Conservation (phyloP, 2,888 invertebrate species). For the Loripinus fragilis region DNA sequence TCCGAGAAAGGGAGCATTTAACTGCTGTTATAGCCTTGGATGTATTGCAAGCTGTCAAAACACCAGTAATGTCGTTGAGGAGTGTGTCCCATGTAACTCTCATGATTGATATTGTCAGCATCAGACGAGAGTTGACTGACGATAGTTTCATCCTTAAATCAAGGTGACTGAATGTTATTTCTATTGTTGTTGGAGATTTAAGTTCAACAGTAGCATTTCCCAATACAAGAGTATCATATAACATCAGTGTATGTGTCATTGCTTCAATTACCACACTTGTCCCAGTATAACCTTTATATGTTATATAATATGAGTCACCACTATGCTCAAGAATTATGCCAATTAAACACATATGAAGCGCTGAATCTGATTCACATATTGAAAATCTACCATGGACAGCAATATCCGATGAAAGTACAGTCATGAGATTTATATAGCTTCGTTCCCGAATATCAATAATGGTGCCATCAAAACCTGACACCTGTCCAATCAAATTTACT, state of each 20-base stretch:
- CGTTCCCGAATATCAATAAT: constrained; percentile 53
- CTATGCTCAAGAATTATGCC: constrained; percentile 46
- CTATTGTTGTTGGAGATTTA: constrained; percentile 49
- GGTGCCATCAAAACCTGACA: constrained; percentile 68
- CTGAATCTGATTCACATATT: constrained; percentile 35
- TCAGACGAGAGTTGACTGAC: constrained; percentile 50
- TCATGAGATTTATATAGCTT: constrained; percentile 54
- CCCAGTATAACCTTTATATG: constrained; percentile 40
- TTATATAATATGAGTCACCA: constrained; percentile 48
- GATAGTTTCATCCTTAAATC: constrained; percentile 49
- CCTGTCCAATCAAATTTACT: constrained; percentile 60
- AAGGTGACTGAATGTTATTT: constrained; percentile 40
- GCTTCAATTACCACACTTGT: constrained; percentile 39
- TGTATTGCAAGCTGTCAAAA: constrained; percentile 60
- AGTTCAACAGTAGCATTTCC: constrained; percentile 49
- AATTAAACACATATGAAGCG: constrained; percentile 42
- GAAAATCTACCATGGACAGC: constrained; percentile 43
- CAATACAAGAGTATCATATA: constrained; percentile 49
- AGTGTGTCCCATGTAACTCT: constrained; percentile 47
- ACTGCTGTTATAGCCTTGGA: constrained; percentile 44
- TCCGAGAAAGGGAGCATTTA: constrained; percentile 46
- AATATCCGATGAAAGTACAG: constrained; percentile 30
- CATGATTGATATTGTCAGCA: constrained; percentile 47
- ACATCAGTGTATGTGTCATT: constrained; percentile 1
- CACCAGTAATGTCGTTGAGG: constrained; percentile 43